A percentile compares a stretch with the other conserved stretches of the same genome.
phyloP scores from a whole-genome alignment of 1,140 invertebrate genomes.

The Drosophila bocki region DNA sequence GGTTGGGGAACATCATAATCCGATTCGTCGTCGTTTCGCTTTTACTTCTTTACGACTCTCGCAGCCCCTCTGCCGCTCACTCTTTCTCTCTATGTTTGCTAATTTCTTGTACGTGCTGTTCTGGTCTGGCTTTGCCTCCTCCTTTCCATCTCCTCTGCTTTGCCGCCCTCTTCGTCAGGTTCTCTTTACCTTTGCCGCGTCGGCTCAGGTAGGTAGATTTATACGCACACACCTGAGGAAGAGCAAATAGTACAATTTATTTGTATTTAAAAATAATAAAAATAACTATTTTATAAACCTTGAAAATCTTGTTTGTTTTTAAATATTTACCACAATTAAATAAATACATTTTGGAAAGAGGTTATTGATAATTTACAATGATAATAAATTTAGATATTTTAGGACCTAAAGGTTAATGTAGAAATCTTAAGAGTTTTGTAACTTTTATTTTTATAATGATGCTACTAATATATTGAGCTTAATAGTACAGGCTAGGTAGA shows the following conservation, averaged over 20 bases:
- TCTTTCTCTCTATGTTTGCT: conserved; percentile 60
- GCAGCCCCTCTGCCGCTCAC: conserved; percentile 2
- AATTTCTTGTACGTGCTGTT: conserved; percentile 82
- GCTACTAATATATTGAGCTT: not conserved
- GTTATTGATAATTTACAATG: not conserved
- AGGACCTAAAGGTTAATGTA: not conserved
- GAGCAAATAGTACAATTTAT: not conserved
- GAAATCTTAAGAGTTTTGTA: not conserved
- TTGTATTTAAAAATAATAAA: not conserved
- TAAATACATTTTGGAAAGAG: not conserved
- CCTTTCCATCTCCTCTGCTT: conserved; percentile 5
- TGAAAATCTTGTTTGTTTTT: not conserved
- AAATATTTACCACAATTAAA: not conserved
- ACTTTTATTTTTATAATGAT: too few relatives aligned
- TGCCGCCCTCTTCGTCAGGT: conserved; percentile 17
- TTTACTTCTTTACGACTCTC: conserved; percentile 62
- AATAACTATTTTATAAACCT: not conserved
- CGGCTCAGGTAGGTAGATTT: conserved; percentile 58
- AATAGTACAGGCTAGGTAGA: conserved; percentile 32
- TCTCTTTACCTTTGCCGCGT: conserved; percentile 42
- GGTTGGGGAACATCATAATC: conserved; percentile 60
- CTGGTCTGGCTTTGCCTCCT: conserved; percentile 59
- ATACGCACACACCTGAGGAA: conserved; percentile 17
- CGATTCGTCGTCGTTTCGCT: conserved; percentile 65
- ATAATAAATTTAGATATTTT: not conserved